Conservation (phyloP, 2,888 invertebrate species). For the Agrypnus murinus region DNA sequence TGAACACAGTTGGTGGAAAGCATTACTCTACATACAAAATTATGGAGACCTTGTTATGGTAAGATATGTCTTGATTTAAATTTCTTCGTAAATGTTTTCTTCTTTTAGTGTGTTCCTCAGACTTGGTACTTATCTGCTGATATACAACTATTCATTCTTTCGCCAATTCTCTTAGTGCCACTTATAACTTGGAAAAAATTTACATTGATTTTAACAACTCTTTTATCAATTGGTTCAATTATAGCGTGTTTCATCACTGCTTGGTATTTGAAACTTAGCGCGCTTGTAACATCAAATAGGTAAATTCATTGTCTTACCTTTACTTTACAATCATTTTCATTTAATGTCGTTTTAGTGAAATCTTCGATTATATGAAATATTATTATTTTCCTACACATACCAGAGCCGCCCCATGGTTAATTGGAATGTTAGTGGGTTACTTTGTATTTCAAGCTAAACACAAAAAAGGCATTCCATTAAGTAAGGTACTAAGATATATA, state of each 20-base stretch:
- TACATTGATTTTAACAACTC: background rate
- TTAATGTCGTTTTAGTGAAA: too few species aligned
- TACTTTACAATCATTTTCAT: too few species aligned
- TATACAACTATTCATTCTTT: constrained; percentile 70
- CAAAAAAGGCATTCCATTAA: too few species aligned
- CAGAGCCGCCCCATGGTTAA: constrained; percentile 58
- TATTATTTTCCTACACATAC: too few species aligned
- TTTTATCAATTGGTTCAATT: constrained; percentile 2
- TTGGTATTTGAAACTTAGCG: constrained; percentile 1
- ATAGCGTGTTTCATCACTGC: background rate
- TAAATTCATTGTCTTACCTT: background rate
- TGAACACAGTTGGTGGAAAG: constrained; percentile 68
- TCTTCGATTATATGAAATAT: too few species aligned
- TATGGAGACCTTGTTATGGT: constrained; percentile 42
- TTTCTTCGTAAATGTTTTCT: too few species aligned
- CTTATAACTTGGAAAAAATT: constrained; percentile 49
- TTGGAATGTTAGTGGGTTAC: constrained; percentile 62
- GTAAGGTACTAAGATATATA: too few species aligned
- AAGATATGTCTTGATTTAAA: too few species aligned
- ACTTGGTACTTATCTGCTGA: constrained; percentile 72
- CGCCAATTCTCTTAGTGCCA: constrained; percentile 70
- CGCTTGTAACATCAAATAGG: constrained; percentile 6
- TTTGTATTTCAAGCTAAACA: constrained; percentile 54
- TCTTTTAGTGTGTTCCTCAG: constrained; percentile 68
- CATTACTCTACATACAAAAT: constrained; percentile 70